Percentiles rank a stretch among this genome's conserved stretches.
phyloP scores from a whole-genome alignment of 2,797 vertebrate species.

The Schizopygopsis malacanthus region DNA sequence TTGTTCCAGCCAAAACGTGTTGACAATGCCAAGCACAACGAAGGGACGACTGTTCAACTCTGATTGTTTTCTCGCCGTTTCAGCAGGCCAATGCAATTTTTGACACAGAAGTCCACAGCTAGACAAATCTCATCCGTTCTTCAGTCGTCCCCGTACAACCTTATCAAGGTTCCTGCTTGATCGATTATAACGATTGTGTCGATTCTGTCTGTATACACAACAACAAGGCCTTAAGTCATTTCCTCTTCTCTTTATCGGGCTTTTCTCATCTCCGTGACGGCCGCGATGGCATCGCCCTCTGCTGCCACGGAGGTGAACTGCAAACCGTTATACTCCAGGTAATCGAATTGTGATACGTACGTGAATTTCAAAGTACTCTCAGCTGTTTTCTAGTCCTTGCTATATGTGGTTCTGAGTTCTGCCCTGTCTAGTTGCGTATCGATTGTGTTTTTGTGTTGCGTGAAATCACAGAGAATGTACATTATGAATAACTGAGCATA shows the following conservation, averaged over 20 bases:
- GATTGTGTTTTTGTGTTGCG: conserved; percentile 63
- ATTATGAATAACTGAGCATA: conserved; percentile 52
- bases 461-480: conserved; percentile 58
- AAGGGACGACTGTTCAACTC: conserved; percentile 31
- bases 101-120: conserved; percentile 2
- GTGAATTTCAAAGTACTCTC: conserved; percentile 46
- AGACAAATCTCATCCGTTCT: conserved; percentile 20
- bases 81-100: conserved; percentile 39
- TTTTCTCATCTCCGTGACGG: conserved; percentile 41
- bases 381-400: conserved; percentile 47
- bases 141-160: conserved; percentile 35
- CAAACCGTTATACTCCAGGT: conserved; percentile 46
- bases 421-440: conserved; percentile 57
- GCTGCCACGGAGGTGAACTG: conserved; percentile 37
- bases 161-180: conserved; percentile 40
- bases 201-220: conserved; percentile 47
- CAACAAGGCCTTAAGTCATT: conserved; percentile 57
- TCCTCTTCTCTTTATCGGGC: conserved; percentile 28
- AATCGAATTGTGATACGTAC: conserved; percentile 32
- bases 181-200: conserved; percentile 48
- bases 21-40: conserved; percentile 66
- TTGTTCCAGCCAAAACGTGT: conserved; percentile 40
- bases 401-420: conserved; percentile 62
- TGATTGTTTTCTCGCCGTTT: conserved; percentile 31
- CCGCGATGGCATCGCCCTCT: conserved; percentile 9